phyloP scores from a whole-genome alignment of 2,888 invertebrate species.

The Salticus scenicus region DNA sequence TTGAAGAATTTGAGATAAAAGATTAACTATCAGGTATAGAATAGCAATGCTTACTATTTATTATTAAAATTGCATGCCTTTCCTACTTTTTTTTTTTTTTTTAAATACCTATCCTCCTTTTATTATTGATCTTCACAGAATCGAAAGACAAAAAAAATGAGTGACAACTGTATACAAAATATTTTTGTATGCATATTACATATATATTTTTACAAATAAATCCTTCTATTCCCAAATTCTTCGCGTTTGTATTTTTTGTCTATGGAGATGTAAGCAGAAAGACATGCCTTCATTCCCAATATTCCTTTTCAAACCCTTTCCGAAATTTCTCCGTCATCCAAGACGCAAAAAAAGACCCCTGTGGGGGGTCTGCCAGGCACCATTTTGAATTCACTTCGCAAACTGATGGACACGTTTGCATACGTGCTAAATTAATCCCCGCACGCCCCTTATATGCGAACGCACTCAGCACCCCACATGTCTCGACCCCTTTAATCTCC shows the following conservation, averaged over 20 bases:
- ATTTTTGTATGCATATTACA: too few relatives aligned
- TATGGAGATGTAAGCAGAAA: constrained; percentile 23
- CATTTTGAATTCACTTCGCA: constrained; percentile 20
- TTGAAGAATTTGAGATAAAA: too few relatives aligned
- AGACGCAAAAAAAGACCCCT: background rate
- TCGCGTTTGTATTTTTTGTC: background rate
- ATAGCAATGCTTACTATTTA: too few relatives aligned
- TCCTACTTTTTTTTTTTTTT: too few relatives aligned
- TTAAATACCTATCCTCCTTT: too few relatives aligned
- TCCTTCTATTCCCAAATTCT: background rate
- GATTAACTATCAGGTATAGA: too few relatives aligned
- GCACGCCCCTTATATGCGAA: background rate
- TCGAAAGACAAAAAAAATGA: too few relatives aligned
- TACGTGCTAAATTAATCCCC: constrained; percentile 64
- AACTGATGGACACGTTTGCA: constrained; percentile 62
- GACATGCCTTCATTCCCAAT: constrained; percentile 62
- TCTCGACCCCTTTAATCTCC: constrained; percentile 13
- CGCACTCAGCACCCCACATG: background rate
- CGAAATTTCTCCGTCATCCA: constrained; percentile 25
- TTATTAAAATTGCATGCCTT: too few relatives aligned
- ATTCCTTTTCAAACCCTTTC: constrained; percentile 37
- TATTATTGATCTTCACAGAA: too few relatives aligned
- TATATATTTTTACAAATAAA: background rate
- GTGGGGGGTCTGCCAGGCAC: background rate
- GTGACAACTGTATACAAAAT: too few relatives aligned